phyloP scores from a whole-genome alignment of 2,113 vertebrate genomes.

The Gallinago undulata region DNA sequence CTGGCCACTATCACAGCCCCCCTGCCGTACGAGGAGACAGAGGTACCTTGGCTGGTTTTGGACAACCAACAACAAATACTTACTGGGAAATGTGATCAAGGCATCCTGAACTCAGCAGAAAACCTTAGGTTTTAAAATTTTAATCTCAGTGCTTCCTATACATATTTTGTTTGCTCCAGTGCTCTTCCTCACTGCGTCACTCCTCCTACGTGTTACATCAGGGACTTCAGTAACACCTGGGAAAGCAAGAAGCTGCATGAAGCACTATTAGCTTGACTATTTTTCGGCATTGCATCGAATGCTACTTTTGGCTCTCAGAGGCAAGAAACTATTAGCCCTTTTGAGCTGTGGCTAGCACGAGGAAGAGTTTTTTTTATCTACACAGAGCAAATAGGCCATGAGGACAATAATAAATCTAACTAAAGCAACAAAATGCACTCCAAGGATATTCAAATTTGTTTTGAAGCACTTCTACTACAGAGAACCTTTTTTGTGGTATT shows the following conservation, averaged over 20 bases:
- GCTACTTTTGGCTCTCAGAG: background rate
- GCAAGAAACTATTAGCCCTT: background rate
- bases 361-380: accelerated
- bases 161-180: background rate
- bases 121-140: background rate
- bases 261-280: background rate
- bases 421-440: background rate
- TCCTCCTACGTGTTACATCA: background rate
- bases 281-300: background rate
- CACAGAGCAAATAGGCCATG: background rate
- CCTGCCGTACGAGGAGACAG: background rate
- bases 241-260: background rate
- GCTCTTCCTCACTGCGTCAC: background rate
- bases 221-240: background rate
- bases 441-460: background rate
- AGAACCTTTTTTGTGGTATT: background rate
- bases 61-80: background rate
- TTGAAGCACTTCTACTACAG: background rate
- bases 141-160: background rate
- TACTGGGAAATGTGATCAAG: background rate
- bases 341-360: background rate
- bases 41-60: background rate
- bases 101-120: background rate
- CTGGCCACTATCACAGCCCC: background rate
- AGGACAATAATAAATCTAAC: background rate